Evolutionary conservation across 1,140 invertebrate genomes (phyloP), one percentile per base, ranked within the genome.

Genomic region (Drosophila lacertosa): DNA sequence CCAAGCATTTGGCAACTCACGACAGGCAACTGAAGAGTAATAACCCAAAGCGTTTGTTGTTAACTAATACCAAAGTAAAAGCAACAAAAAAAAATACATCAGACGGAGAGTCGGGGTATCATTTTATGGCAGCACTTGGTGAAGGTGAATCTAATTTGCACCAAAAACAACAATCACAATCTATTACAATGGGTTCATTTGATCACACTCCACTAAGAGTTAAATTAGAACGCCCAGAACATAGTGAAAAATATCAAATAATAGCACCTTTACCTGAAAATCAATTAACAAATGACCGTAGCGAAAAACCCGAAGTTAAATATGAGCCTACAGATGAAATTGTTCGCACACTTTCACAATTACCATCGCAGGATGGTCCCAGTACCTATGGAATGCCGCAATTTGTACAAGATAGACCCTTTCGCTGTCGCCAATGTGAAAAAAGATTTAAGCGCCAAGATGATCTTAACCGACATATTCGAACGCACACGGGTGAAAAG

Each of bases 401-500:
- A 51, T 75, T 82, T 42, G 75, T 86, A 40, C 71, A 89, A 32
- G 97, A 97, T 73, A 97, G 97, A 77, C 93, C 95, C 0, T 97
- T 96, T 91, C 92, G 93, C 1, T 97, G 96, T 86, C 91, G 92
- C 0, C 92, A 94, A 3, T 97, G 96, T 78, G 92, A 92, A 4
- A 97, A 97, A 80, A 91, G 94, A n/a, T 97, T 97, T 82, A 96
- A 95, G 92, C 92, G 96, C 4, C 97, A 96, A 13, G 96, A 97
- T 89, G 96, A 97, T 91, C 92, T 97, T 1, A 95, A 95, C 2
- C 97, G 97, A 83, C 96, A 97, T 86, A 92, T 95, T 29, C 96
- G 96, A 76, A 96, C 96, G 0, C 96, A 97, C 79, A 94, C 94
- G 2, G 97, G 64, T 95, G 95, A 97, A 70, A 97, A 97, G 83